These are phyloP conservation scores for Eonycteris spelaea DNA, from an alignment of 2,113 vertebrate genomes.

Conservation along the genomic window DNA sequence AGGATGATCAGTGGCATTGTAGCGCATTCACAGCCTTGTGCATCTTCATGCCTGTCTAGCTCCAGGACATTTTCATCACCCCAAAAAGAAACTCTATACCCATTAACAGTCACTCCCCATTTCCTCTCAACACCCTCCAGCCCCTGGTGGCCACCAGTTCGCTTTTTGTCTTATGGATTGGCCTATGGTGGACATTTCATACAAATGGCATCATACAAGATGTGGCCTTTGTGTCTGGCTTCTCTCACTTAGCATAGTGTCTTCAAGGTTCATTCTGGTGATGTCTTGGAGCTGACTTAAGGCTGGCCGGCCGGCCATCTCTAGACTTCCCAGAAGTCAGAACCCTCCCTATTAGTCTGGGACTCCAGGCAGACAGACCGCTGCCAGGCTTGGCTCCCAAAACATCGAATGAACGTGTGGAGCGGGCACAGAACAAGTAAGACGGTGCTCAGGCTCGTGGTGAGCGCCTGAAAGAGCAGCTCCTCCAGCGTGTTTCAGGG, in stretches of 20 bases:
- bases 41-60: background rate
- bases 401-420: fast-evolving
- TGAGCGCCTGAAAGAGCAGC: background rate
- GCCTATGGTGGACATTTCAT: background rate
- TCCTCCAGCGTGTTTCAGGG: fast-evolving
- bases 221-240: background rate
- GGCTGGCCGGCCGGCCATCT: background rate
- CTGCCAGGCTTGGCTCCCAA: no score
- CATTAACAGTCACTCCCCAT: background rate
- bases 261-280: background rate
- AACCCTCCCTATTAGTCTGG: no score
- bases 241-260: background rate
- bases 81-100: fast-evolving
- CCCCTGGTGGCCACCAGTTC: background rate
- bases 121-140: background rate
- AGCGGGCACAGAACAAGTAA: fast-evolving
- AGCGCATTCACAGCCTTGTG: background rate
- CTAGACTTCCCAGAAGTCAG: no score
- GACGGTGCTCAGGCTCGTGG: background rate
- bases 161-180: background rate
- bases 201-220: fast-evolving
- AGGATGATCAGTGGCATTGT: no score
- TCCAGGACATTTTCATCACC: background rate
- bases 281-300: background rate
- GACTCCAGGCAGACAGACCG: background rate